Conservation (phyloP, 2,113 vertebrate species). For the Natator depressus region DNA sequence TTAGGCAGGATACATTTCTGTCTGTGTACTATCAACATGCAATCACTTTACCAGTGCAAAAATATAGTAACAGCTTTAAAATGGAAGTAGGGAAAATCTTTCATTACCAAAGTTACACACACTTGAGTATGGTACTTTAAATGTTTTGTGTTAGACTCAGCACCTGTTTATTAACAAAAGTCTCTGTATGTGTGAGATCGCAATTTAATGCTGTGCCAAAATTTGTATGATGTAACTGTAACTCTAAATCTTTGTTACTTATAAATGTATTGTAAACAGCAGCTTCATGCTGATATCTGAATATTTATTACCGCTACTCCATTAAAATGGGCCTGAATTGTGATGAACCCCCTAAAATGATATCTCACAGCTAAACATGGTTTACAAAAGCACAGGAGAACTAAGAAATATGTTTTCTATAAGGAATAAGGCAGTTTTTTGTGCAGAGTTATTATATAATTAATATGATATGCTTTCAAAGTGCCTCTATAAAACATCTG, state of each 20-base stretch:
- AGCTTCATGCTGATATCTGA: slow-evolving; percentile 13
- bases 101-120: neutral
- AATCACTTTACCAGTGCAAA: slow-evolving; percentile 16
- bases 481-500: neutral
- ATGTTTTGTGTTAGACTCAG: slow-evolving; percentile 7
- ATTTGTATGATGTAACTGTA: neutral
- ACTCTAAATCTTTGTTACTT: neutral
- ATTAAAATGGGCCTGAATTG: slow-evolving; percentile 1
- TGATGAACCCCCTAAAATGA: slow-evolving; percentile 26
- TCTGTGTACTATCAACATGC: neutral
- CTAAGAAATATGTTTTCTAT: slow-evolving; percentile 1
- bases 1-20: neutral
- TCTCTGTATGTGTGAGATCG: neutral
- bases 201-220: neutral
- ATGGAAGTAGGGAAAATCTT: neutral
- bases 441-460: neutral
- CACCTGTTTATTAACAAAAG: neutral
- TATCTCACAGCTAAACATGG: neutral
- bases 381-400: neutral
- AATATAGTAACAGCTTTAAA: neutral
- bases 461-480: slow-evolving; percentile 32
- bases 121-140: neutral
- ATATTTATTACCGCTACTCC: slow-evolving; percentile 8
- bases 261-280: slow-evolving; percentile 10
- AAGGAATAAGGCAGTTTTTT: neutral